Evolutionary conservation across 2,888 invertebrate genomes (phyloP).

Genomic region (Aporophyla lueneburgensis): DNA sequence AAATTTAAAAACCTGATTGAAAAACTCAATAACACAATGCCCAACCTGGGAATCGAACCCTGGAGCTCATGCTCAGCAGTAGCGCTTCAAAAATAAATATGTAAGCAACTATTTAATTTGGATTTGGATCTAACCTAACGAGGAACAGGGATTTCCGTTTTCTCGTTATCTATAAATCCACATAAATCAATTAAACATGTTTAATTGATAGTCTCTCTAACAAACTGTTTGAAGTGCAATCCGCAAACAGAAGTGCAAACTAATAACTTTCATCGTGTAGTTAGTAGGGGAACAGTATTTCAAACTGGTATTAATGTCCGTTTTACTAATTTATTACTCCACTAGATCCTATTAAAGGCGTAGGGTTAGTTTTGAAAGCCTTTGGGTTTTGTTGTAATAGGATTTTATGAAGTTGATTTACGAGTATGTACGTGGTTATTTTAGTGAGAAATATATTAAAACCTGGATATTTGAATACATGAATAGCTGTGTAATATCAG

Average conservation of each 20-base stretch:
- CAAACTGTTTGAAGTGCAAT: constrained; percentile 55
- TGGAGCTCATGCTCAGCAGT: too few species aligned
- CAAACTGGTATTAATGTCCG: constrained; percentile 63
- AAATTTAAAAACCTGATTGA: too few species aligned
- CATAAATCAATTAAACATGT: constrained; percentile 33
- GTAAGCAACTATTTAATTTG: too few species aligned
- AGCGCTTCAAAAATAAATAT: not conserved
- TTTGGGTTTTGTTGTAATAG: constrained; percentile 60
- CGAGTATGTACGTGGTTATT: constrained; percentile 30
- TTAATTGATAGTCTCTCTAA: constrained; percentile 51
- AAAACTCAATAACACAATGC: too few species aligned
- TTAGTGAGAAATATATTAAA: constrained; percentile 16
- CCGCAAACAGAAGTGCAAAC: constrained; percentile 60
- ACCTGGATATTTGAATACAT: constrained; percentile 9
- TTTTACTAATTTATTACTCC: constrained; percentile 61
- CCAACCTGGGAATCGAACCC: too few species aligned
- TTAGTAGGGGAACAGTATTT: constrained; percentile 59
- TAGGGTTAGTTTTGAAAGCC: constrained; percentile 61
- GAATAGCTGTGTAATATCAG: not conserved
- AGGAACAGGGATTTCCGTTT: not conserved
- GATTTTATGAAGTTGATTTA: constrained; percentile 64
- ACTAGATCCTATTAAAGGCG: constrained; percentile 65
- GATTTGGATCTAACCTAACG: too few species aligned
- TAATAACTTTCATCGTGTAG: constrained; percentile 59
- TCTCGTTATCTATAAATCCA: constrained; percentile 19